A percentile compares a stretch with the other conserved stretches of the same genome.
Conservation (phyloP, 2,797 vertebrate genomes). For the Sphenopsis melanotis region DNA sequence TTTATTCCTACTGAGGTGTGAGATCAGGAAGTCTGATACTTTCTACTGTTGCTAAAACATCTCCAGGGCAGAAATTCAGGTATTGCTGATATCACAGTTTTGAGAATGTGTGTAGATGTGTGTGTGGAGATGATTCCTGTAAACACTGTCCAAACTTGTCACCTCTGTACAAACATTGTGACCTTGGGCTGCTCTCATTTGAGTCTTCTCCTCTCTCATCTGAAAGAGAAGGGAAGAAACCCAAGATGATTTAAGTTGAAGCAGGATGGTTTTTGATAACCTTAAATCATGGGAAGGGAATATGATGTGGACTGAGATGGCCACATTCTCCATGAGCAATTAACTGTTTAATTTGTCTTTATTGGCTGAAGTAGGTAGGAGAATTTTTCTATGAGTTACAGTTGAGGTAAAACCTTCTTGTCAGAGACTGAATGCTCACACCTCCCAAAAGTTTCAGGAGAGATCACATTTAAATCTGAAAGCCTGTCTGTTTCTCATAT, state of each 20-base stretch:
- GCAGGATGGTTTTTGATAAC: background rate
- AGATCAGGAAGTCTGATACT: background rate
- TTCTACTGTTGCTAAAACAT: background rate
- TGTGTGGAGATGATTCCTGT: background rate
- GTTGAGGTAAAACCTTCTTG: background rate
- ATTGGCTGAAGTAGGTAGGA: background rate
- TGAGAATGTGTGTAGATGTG: background rate
- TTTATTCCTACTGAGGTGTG: background rate
- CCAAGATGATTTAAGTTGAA: background rate
- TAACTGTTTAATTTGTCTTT: background rate
- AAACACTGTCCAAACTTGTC: background rate
- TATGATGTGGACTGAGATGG: accelerated
- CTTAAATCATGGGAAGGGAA: background rate
- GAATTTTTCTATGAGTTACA: background rate
- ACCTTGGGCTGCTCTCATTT: background rate
- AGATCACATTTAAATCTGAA: background rate
- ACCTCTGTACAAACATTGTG: accelerated
- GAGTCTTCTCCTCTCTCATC: background rate
- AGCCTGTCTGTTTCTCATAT: background rate
- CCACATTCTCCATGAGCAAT: background rate
- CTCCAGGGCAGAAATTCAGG: background rate
- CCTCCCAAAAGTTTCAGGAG: background rate
- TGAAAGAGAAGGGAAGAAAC: background rate
- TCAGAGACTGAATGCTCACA: background rate
- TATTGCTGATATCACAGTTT: background rate